These are phyloP conservation scores for Papilio protenor DNA, from an alignment of 2,888 invertebrate species.

Conservation along the genomic window DNA sequence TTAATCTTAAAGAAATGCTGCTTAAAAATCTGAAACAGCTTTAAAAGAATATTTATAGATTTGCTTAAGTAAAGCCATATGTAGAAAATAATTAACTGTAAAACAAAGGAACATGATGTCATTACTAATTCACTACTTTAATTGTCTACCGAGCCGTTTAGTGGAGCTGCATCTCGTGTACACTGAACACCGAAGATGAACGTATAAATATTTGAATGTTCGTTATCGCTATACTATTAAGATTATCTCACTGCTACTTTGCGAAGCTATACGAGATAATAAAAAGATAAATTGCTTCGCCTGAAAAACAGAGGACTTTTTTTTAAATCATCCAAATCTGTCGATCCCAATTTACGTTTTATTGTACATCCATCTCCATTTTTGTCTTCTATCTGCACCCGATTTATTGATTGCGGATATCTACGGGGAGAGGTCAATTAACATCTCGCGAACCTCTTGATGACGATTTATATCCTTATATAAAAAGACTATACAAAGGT, in stretches of 20 bases:
- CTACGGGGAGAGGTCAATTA: neutral
- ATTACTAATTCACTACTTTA: neutral
- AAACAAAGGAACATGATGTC: neutral
- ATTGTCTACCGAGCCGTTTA: neutral
- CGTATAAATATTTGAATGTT: conserved; percentile 23
- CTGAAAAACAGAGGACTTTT: neutral
- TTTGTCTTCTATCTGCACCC: neutral
- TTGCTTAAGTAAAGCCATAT: neutral
- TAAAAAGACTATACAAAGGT: neutral
- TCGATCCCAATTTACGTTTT: neutral
- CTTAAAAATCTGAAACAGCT: neutral
- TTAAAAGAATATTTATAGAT: neutral
- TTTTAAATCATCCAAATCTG: neutral
- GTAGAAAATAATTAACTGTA: neutral
- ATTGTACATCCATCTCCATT: neutral
- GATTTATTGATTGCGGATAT: neutral
- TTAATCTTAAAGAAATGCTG: no score
- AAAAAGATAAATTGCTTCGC: conserved; percentile 18
- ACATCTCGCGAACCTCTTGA: neutral
- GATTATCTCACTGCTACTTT: conserved; percentile 21
- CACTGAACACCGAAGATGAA: conserved; percentile 4
- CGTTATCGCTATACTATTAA: conserved; percentile 20
- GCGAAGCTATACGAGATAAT: conserved; percentile 12
- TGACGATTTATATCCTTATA: neutral
- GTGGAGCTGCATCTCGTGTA: neutral